Conservation (phyloP, 2,888 invertebrate species). For the Caenorhabditis doughertyi region DNA sequence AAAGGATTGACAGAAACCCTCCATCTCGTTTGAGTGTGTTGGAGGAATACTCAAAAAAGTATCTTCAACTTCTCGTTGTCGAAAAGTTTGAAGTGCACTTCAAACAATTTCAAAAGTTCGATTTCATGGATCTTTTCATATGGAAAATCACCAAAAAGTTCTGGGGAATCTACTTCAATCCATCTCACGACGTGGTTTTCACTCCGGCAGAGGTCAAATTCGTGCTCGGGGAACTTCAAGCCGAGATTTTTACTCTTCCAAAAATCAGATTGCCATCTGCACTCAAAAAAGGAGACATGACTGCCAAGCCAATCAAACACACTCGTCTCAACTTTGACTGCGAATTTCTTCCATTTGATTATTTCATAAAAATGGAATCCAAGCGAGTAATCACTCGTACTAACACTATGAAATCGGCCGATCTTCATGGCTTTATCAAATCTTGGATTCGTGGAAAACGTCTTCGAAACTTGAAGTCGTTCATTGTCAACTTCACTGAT, state of each 20-base stretch:
- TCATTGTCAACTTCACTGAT: not conserved
- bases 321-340: not conserved
- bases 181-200: not conserved
- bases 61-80: not conserved
- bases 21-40: not conserved
- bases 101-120: conserved; percentile 1
- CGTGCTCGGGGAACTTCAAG: not conserved
- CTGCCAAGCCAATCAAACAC: not conserved
- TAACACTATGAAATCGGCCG: not conserved
- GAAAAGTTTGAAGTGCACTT: conserved; percentile 8
- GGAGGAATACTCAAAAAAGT: conserved; percentile 16
- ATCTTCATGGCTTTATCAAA: not conserved
- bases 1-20: conserved; percentile 1
- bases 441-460: conserved; percentile 8
- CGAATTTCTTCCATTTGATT: not conserved
- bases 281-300: not conserved
- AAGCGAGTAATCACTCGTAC: not conserved
- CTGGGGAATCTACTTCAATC: not conserved
- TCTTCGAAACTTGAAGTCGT: not conserved
- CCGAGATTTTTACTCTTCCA: not conserved
- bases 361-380: conserved; percentile 13
- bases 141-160: conserved; percentile 15
- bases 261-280: not conserved
- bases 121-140: conserved; percentile 3
- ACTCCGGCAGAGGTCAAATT: not conserved